phyloP scores from a whole-genome alignment of 1,140 invertebrate genomes.

The Plectus sambesii region DNA sequence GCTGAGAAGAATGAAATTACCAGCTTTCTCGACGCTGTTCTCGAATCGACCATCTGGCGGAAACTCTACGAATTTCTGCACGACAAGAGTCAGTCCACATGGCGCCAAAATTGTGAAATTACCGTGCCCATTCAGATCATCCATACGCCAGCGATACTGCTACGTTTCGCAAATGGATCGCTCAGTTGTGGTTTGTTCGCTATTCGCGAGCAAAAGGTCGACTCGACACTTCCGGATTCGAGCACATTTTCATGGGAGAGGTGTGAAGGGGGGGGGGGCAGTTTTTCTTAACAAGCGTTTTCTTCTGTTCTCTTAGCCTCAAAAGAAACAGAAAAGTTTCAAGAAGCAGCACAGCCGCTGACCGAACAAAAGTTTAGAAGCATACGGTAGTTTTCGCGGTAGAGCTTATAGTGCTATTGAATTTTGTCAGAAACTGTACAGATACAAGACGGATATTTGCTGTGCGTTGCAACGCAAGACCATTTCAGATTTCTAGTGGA shows the following conservation, averaged over 20 bases:
- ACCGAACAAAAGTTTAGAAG: no score
- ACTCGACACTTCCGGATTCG: constrained; percentile 54
- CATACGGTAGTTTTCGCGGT: no score
- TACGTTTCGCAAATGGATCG: constrained; percentile 22
- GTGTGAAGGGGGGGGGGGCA: constrained; percentile 57
- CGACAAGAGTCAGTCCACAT: constrained; percentile 16
- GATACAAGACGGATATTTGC: no score
- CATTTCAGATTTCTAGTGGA: no score
- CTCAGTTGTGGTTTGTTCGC: constrained; percentile 27
- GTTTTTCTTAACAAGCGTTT: constrained; percentile 3
- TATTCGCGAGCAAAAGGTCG: constrained; percentile 22
- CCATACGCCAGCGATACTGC: constrained; percentile 15
- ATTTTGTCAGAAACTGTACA: no score
- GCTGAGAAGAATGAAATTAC: constrained; percentile 25
- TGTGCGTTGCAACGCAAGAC: no score
- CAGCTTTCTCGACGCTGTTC: constrained; percentile 18
- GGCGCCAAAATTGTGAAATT: constrained; percentile 5
- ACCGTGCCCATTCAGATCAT: constrained; percentile 16
- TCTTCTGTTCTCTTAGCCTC: not conserved
- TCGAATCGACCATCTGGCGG: constrained; percentile 22
- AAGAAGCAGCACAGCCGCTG: no score
- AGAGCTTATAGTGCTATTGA: no score
- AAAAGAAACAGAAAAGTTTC: constrained; percentile 1
- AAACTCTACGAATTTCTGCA: constrained; percentile 24
- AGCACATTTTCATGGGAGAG: constrained; percentile 74